phyloP scores from a whole-genome alignment of 2,888 invertebrate species.

The Drosophila vallismaia region DNA sequence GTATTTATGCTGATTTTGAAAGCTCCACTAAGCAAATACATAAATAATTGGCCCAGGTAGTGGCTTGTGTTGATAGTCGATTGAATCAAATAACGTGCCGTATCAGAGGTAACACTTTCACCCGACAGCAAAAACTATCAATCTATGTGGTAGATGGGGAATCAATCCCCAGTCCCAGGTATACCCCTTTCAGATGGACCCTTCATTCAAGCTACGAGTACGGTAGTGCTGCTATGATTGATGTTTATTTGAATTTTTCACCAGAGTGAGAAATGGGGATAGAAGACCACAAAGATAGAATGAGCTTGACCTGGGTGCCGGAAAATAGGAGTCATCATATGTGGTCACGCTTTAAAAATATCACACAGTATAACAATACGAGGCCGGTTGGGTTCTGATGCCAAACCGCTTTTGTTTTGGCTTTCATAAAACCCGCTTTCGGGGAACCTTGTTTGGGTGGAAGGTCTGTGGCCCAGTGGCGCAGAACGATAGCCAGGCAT shows the following conservation, averaged over 20 bases:
- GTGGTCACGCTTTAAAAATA: slow-evolving; percentile 78
- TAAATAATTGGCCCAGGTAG: neutral
- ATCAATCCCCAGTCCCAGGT: neutral
- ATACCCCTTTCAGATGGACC: neutral
- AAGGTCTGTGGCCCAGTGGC: slow-evolving; percentile 49
- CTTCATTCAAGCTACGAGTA: neutral
- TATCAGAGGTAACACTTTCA: neutral
- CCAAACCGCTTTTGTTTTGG: slow-evolving; percentile 31
- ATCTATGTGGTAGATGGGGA: neutral
- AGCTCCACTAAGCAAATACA: neutral
- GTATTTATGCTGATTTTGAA: slow-evolving; percentile 3
- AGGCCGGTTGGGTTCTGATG: slow-evolving; percentile 33
- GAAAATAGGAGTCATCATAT: slow-evolving; percentile 26
- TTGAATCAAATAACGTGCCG: no score
- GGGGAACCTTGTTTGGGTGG: slow-evolving; percentile 33
- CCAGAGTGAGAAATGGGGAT: neutral
- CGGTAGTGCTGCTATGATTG: neutral
- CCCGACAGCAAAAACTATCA: neutral
- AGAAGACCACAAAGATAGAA: neutral
- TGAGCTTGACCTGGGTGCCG: slow-evolving; percentile 17
- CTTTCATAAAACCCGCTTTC: slow-evolving; percentile 33
- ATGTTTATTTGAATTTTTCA: neutral
- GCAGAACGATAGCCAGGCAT: slow-evolving; percentile 54
- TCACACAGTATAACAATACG: slow-evolving; percentile 21
- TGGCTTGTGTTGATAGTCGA: no score